Evolutionary conservation across 2,797 vertebrate genomes (phyloP).

Genomic region (Alcedo quadribrachys): DNA sequence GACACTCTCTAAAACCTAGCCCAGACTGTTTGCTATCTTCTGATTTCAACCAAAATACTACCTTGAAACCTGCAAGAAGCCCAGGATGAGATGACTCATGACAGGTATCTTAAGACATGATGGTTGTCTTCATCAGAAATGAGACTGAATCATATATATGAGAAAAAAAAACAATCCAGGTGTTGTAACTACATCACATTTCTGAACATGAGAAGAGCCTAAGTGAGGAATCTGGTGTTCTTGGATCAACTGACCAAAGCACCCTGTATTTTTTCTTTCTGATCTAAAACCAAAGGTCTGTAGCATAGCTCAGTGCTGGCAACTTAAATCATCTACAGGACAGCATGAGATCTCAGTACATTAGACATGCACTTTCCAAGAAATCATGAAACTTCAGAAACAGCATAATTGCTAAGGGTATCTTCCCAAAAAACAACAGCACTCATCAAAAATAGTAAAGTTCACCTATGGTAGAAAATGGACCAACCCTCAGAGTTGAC

Average conservation of each 20-base stretch:
- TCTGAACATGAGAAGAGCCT: not conserved
- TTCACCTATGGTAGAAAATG: not conserved
- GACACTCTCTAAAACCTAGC: not conserved
- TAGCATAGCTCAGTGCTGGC: not conserved
- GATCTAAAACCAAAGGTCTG: not conserved
- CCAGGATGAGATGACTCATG: not conserved
- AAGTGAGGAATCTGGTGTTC: not conserved
- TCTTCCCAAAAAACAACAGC: not conserved
- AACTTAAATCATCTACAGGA: not conserved
- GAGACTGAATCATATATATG: not conserved
- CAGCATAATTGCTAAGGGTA: not conserved
- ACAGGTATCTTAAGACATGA: not conserved
- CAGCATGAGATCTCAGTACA: not conserved
- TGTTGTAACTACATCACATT: not conserved
- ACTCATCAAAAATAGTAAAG: not conserved
- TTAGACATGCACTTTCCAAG: not conserved
- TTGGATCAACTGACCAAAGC: not conserved
- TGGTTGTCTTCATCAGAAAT: not conserved
- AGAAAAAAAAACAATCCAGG: not conserved
- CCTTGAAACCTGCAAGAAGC: not conserved
- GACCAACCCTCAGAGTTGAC: not conserved
- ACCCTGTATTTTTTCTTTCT: not conserved
- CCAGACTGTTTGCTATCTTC: not conserved
- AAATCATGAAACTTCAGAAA: not conserved
- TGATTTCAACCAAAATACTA: not conserved